phyloP scores from a whole-genome alignment of 2,888 invertebrate species.

The Phragmatobia fuliginosa region DNA sequence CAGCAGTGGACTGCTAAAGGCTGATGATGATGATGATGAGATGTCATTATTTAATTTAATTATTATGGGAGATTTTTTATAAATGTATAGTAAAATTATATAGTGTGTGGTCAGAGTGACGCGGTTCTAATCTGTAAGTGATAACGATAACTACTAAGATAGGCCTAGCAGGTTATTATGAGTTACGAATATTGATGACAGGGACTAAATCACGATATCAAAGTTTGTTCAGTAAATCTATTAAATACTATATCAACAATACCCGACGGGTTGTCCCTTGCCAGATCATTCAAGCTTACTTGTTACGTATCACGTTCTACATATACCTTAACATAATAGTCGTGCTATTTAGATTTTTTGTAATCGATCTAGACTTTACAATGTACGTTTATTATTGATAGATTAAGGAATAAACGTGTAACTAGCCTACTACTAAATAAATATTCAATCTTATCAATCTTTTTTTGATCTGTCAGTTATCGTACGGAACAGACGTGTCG shows the following conservation, averaged over 20 bases:
- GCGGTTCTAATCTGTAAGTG: not conserved
- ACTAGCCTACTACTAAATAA: no score
- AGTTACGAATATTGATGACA: slow-evolving; percentile 1
- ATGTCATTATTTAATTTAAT: no score
- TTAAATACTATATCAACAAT: slow-evolving; percentile 8
- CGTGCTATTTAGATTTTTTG: not conserved
- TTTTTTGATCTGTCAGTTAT: no score
- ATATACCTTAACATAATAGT: not conserved
- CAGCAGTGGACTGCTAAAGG: no score
- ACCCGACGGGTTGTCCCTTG: slow-evolving; percentile 4
- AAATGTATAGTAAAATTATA: no score
- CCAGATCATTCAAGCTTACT: slow-evolving; percentile 1
- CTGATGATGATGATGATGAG: no score
- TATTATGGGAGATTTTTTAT: no score
- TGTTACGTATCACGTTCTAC: not conserved
- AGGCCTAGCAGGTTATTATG: not conserved
- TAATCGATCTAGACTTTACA: not conserved
- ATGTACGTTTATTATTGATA: no score
- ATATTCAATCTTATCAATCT: no score
- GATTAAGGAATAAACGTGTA: no score
- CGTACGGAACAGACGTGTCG: no score
- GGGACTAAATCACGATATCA: slow-evolving; percentile 4
- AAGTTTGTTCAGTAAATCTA: slow-evolving; percentile 12
- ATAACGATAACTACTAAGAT: not conserved
- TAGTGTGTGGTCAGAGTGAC: no score